These are phyloP conservation scores for Myxocyprinus asiaticus DNA, from an alignment of 2,113 vertebrate species.

Conservation along the genomic window DNA sequence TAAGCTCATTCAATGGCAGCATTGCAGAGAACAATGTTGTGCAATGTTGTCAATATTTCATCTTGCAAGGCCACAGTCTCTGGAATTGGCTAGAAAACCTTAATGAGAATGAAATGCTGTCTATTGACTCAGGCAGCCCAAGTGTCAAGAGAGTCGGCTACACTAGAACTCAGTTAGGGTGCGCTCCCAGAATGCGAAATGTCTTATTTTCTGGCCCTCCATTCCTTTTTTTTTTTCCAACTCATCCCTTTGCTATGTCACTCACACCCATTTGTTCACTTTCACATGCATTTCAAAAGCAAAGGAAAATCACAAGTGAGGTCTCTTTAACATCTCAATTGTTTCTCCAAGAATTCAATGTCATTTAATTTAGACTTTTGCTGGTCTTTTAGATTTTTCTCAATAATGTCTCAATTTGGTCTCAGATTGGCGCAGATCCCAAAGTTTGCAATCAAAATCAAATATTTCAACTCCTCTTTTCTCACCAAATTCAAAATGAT, in stretches of 20 bases:
- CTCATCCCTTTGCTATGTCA: no score
- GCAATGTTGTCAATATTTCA: conserved; percentile 52
- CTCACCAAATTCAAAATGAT: no score
- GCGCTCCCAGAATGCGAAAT: conserved; percentile 50
- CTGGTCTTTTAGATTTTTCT: no score
- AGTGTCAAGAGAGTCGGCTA: conserved; percentile 53
- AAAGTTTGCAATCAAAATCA: no score
- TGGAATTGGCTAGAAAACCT: conserved; percentile 50
- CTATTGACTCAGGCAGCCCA: conserved; percentile 47
- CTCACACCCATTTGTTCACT: background rate
- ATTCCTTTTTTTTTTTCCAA: background rate
- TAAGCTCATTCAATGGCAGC: conserved; percentile 30
- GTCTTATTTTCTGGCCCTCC: conserved; percentile 21
- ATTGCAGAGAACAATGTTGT: conserved; percentile 32
- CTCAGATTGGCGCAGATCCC: no score
- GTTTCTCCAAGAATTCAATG: no score
- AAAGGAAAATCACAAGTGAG: no score
- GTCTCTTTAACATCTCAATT: no score
- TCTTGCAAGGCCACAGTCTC: conserved; percentile 48
- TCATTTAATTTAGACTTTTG: no score
- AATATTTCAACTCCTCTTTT: no score
- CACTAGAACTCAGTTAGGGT: conserved; percentile 35
- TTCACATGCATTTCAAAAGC: no score
- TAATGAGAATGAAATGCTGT: conserved; percentile 54
- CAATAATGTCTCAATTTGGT: no score